Evolutionary conservation across 2,888 invertebrate genomes (phyloP).

Genomic region (Macropis europaea): DNA sequence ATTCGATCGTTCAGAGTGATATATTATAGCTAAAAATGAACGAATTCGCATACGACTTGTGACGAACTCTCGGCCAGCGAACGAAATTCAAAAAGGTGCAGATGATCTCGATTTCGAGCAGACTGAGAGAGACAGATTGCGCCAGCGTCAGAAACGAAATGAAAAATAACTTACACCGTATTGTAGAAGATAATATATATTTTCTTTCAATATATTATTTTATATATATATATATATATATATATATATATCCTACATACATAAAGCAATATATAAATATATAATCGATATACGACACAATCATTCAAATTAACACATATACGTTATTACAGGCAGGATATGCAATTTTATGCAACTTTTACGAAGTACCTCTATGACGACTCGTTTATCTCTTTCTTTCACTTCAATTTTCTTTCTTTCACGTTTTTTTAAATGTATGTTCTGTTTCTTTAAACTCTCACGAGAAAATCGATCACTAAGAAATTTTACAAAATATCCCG

Average conservation of each 20-base stretch:
- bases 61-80: neutral
- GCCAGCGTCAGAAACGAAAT: conserved; percentile 39
- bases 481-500: conserved; percentile 66
- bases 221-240: conserved; percentile 40
- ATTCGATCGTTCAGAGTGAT: neutral
- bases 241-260: conserved; percentile 62
- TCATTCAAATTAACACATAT: conserved; percentile 64
- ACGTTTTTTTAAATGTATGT: neutral
- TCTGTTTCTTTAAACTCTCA: conserved; percentile 37
- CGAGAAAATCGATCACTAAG: conserved; percentile 59
- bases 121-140: conserved; percentile 58
- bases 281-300: conserved; percentile 66
- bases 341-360: conserved; percentile 65
- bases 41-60: neutral
- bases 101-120: neutral
- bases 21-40: neutral
- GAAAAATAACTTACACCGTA: conserved; percentile 55
- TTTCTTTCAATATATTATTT: conserved; percentile 65
- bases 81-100: neutral
- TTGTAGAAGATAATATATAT: conserved; percentile 68
- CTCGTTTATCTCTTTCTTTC: conserved; percentile 30
- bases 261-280: conserved; percentile 68
- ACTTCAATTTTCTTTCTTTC: neutral
- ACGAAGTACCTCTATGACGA: conserved; percentile 57
- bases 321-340: conserved; percentile 67